Evolutionary conservation across 2,797 vertebrate genomes (phyloP), one percentile per base, ranked within the genome.

Genomic region (Enteromius radiatus): DNA sequence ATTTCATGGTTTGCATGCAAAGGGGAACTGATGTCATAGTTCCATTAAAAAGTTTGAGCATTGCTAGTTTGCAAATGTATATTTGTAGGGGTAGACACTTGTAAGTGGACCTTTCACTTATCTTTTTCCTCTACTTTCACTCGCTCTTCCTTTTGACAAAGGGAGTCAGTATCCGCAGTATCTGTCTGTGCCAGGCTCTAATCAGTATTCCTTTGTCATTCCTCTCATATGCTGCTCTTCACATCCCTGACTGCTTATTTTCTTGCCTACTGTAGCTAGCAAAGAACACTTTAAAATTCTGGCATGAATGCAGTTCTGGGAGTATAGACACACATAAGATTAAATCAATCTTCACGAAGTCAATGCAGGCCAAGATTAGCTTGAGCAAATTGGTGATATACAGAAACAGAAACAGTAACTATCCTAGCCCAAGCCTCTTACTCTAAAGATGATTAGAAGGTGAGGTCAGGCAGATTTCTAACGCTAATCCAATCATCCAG

Each of bases 271-370:
- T n/a, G n/a, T n/a, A 86, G 84, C 78, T 85, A 83, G 88, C 76
- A 80, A 56, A 77, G 79, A 89, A 84, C 86, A 67, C 81, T 84
- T 88, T 78, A 76, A 76, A 89, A 89, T 82, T 88, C 89, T 86
- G 80, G 21, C 31, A 26, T 36, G 28, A 81, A 65, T 38, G 82
- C 78, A 85, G 86, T 90, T 84, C 86, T 84, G 80, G 89, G 85
- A 90, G 88, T 88, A 89, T 90, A 92, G 91, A 73, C 52, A 70
- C 36, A 54, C 36, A 26, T 73, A 33, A 19, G 61, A 74, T 52
- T 63, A 71, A 82, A 45, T 59, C 9, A 76, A 49, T 78, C 45
- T 63, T 43, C 1, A 82, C 56, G 69, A 73, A 10, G 9, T 54
- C 74, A 78, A 71, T 21, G n/a, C 26, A 23, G 49, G 33, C n/a